These are phyloP conservation scores for Adineta ricciae DNA, from an alignment of 2,888 invertebrate species.

Conservation along the genomic window DNA sequence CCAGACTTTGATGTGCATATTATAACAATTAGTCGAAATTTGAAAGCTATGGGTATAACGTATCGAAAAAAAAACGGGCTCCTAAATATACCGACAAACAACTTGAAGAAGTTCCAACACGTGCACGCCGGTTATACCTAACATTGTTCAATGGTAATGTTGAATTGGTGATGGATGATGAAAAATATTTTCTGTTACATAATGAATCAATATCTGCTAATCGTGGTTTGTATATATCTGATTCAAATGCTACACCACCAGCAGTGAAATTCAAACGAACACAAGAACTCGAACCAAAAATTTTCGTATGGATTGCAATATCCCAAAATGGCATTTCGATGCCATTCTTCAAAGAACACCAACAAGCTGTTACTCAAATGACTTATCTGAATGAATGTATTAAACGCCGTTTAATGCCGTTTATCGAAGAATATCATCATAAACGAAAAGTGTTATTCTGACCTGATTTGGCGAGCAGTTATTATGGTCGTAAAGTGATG, in stretches of 20 bases:
- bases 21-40: not conserved
- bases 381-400: not conserved
- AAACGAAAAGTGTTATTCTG: not conserved
- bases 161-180: not conserved
- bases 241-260: not conserved
- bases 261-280: not conserved
- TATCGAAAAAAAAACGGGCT: not conserved
- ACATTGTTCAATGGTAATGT: not conserved
- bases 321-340: not conserved
- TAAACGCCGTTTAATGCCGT: not conserved
- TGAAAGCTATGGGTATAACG: not conserved
- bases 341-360: not conserved
- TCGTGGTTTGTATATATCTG: not conserved
- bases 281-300: not conserved
- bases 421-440: not conserved
- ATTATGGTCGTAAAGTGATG: not conserved
- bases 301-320: not conserved
- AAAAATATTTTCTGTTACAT: not conserved
- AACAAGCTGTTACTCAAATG: not conserved
- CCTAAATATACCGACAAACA: not conserved
- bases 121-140: not conserved
- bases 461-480: not conserved
- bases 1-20: too few species aligned
- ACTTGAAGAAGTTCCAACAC: not conserved
- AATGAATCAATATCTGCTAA: not conserved